phyloP scores from a whole-genome alignment of 2,797 vertebrate species.

The Cuculus canorus region DNA sequence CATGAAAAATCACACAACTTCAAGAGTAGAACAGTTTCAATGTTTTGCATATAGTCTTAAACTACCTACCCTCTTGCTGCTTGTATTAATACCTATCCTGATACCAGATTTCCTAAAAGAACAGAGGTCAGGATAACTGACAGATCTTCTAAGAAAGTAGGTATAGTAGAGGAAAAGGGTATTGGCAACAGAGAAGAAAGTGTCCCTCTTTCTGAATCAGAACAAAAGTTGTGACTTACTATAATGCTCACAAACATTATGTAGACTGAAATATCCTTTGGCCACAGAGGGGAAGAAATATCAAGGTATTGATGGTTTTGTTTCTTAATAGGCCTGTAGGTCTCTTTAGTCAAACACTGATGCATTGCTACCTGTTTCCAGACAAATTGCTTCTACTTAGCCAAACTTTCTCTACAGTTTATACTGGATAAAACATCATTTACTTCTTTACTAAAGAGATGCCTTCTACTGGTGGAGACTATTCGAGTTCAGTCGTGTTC shows the following conservation, averaged over 20 bases:
- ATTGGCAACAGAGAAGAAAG: neutral
- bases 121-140: neutral
- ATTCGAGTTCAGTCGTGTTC: neutral
- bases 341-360: neutral
- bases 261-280: neutral
- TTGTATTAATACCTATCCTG: neutral
- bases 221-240: neutral
- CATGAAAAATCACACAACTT: neutral
- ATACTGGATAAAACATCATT: neutral
- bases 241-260: neutral
- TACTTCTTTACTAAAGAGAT: neutral
- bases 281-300: neutral
- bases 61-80: neutral
- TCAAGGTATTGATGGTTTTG: neutral
- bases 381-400: neutral
- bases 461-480: neutral
- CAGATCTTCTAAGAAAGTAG: neutral
- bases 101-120: neutral
- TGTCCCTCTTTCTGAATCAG: neutral
- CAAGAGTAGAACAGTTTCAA: neutral
- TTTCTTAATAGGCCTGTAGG: neutral
- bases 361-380: neutral
- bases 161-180: neutral
- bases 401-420: neutral
- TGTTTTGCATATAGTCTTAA: neutral